These are phyloP conservation scores for Struthidea cinerea DNA, from an alignment of 2,113 vertebrate species.

Conservation along the genomic window DNA sequence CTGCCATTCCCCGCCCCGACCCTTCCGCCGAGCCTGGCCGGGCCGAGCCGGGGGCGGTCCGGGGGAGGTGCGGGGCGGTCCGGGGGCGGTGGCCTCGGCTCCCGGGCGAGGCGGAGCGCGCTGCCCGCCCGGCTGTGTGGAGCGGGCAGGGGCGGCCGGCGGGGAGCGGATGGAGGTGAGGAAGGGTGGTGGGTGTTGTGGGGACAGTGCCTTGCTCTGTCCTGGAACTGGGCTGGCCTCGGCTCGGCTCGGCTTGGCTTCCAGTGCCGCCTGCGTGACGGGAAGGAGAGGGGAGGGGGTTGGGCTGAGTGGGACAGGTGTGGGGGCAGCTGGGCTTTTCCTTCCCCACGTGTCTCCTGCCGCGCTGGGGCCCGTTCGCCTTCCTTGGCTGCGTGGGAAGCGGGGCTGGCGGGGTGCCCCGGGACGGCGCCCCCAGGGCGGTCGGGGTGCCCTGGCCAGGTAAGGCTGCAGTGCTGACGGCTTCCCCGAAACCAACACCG, in stretches of 20 bases:
- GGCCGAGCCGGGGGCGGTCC: background rate
- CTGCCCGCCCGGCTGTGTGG: background rate
- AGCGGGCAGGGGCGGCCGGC: background rate
- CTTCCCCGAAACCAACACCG: rapidly evolving
- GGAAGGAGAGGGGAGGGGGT: background rate
- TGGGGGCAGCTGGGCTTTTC: background rate
- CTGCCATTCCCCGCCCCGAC: rapidly evolving
- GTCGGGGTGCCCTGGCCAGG: background rate
- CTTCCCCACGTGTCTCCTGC: too few species aligned
- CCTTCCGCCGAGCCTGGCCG: rapidly evolving
- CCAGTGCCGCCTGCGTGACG: background rate
- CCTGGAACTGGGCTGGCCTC: background rate
- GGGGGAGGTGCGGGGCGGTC: too few species aligned
- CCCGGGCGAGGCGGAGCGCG: background rate
- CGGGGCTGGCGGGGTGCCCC: rapidly evolving
- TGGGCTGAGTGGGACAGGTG: background rate
- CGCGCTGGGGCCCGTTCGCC: background rate
- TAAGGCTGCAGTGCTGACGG: background rate
- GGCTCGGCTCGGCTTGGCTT: background rate
- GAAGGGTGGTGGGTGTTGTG: background rate
- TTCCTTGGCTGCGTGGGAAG: background rate
- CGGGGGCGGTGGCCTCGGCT: background rate
- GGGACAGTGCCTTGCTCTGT: rapidly evolving
- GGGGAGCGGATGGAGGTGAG: background rate
- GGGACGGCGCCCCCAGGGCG: background rate